A percentile compares a stretch with the other conserved stretches of the same genome.
Conservation (phyloP, 2,113 vertebrate genomes). For the Pardalotus punctatus region DNA sequence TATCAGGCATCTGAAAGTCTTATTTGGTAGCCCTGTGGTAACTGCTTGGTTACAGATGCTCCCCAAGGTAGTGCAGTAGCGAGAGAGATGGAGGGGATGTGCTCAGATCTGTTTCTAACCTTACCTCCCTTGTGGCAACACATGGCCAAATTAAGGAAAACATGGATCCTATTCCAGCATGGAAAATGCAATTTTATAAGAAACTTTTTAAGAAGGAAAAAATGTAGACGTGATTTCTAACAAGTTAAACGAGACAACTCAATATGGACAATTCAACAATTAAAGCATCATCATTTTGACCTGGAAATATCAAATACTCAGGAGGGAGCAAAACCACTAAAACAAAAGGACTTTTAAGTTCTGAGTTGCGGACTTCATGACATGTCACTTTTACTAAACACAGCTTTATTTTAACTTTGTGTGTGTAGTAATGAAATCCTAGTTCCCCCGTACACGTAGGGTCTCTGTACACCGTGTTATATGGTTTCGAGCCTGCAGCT, state of each 20-base stretch:
- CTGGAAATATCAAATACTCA: background rate
- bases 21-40: background rate
- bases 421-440: background rate
- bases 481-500: background rate
- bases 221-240: background rate
- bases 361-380: background rate
- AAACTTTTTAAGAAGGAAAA: background rate
- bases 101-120: background rate
- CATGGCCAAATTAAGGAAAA: background rate
- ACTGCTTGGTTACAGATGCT: background rate
- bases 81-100: background rate
- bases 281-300: background rate
- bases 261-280: background rate
- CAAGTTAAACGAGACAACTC: fast-evolving
- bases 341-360: background rate
- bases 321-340: background rate
- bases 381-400: background rate
- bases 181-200: background rate
- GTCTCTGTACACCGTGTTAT: background rate
- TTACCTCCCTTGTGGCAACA: background rate
- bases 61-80: background rate
- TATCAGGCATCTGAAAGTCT: background rate
- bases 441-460: fast-evolving
- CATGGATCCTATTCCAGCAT: background rate
- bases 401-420: background rate